These are phyloP conservation scores for Masnerella sp. DNA, from an alignment of 2,888 invertebrate genomes.

Conservation along the genomic window DNA sequence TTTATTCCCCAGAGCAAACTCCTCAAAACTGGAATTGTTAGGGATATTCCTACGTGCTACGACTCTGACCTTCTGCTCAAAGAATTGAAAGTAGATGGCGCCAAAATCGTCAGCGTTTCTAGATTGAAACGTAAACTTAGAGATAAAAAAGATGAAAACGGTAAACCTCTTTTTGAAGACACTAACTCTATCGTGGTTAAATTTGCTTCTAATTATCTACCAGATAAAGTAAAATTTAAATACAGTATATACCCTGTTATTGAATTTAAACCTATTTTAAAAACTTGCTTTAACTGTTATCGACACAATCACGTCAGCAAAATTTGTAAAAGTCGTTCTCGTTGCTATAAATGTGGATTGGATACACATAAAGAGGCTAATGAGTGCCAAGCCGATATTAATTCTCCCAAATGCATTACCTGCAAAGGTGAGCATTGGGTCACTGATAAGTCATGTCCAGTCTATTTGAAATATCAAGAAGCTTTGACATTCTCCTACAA, in stretches of 20 bases:
- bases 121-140: neutral
- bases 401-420: neutral
- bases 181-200: neutral
- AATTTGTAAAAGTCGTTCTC: neutral
- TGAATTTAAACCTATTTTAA: neutral
- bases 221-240: neutral
- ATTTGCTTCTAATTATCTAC: neutral
- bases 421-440: slow-evolving; percentile 5
- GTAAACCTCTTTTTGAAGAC: neutral
- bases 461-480: neutral
- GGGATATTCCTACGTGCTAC: neutral
- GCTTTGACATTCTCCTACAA: neutral
- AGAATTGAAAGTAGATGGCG: neutral
- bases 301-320: neutral
- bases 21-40: neutral
- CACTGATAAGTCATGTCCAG: neutral
- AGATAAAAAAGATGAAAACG: neutral
- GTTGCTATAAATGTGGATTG: neutral
- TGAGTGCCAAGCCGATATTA: neutral
- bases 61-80: neutral
- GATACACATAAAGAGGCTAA: neutral
- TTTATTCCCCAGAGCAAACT: neutral
- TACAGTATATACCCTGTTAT: neutral
- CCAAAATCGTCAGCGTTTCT: neutral
- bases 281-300: slow-evolving; percentile 4